These are phyloP conservation scores for Pachycephala philippinensis DNA, from an alignment of 2,113 vertebrate genomes.

Conservation along the genomic window DNA sequence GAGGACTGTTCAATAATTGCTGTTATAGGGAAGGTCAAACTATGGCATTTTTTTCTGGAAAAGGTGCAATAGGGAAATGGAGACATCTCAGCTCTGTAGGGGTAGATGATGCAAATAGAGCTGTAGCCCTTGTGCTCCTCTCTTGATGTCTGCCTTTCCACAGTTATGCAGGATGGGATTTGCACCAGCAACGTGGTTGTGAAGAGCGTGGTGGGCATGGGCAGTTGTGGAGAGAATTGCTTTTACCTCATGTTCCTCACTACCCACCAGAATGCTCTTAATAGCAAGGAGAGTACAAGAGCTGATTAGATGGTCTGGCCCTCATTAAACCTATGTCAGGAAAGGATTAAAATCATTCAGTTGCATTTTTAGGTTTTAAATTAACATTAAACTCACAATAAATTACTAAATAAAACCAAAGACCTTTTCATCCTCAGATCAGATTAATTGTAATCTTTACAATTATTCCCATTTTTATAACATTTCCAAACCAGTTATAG, in stretches of 20 bases:
- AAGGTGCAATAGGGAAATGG: not conserved
- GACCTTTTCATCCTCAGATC: not conserved
- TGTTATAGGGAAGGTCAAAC: not conserved
- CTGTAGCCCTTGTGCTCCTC: not conserved
- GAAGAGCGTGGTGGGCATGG: not conserved
- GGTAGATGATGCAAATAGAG: not conserved
- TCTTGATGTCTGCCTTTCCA: not conserved
- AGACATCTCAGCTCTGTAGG: not conserved
- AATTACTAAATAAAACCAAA: not conserved
- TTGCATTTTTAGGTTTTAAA: not conserved
- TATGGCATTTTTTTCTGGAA: not conserved
- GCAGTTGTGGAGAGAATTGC: not conserved
- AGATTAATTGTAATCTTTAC: not conserved
- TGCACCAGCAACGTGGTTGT: fast-evolving
- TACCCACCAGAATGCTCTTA: not conserved
- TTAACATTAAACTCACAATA: not conserved
- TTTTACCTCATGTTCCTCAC: not conserved
- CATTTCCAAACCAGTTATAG: not conserved
- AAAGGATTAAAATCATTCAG: not conserved
- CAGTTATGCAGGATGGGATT: not conserved
- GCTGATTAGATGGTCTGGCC: not conserved
- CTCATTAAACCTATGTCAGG: not conserved
- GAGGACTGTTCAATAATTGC: not conserved
- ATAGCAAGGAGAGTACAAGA: not conserved
- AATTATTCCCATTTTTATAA: not conserved